Evolutionary conservation across 2,888 invertebrate species (phyloP).

Genomic region (Clistopyga incitator): DNA sequence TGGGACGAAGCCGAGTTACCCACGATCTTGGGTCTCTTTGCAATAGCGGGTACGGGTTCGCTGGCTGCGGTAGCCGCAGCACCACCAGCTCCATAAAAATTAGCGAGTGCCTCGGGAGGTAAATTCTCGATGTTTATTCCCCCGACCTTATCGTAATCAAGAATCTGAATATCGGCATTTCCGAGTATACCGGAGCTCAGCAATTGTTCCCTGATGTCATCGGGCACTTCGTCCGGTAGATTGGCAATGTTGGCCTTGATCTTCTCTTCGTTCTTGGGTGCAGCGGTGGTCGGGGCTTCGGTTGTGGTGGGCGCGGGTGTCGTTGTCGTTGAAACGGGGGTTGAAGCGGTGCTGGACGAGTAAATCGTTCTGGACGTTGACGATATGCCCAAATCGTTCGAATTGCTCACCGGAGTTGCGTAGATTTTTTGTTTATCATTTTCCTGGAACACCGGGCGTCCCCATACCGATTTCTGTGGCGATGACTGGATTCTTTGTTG

Average conservation of each 20-base stretch:
- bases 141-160: slow-evolving; percentile 95
- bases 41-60: slow-evolving; percentile 89
- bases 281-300: slow-evolving; percentile 84
- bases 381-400: slow-evolving; percentile 79
- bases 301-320: slow-evolving; percentile 86
- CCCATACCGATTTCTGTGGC: slow-evolving; percentile 77
- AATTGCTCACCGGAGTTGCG: slow-evolving; percentile 79
- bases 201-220: slow-evolving; percentile 92
- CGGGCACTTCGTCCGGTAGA: slow-evolving; percentile 95
- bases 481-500: slow-evolving; percentile 79
- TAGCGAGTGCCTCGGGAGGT: slow-evolving; percentile 94
- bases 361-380: slow-evolving; percentile 82
- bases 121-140: slow-evolving; percentile 93
- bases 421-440: slow-evolving; percentile 78
- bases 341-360: slow-evolving; percentile 82
- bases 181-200: slow-evolving; percentile 94
- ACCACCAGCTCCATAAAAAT: slow-evolving; percentile 94
- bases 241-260: slow-evolving; percentile 83
- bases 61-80: slow-evolving; percentile 89
- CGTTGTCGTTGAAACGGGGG: slow-evolving; percentile 84
- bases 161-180: slow-evolving; percentile 94
- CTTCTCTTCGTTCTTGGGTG: slow-evolving; percentile 86
- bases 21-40: slow-evolving; percentile 82
- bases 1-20: slow-evolving; percentile 57
- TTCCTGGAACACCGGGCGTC: slow-evolving; percentile 74